Percentiles rank a stretch among this genome's conserved stretches.
Evolutionary conservation across 2,797 vertebrate species (phyloP).

Genomic region (Antrozous pallidus): DNA sequence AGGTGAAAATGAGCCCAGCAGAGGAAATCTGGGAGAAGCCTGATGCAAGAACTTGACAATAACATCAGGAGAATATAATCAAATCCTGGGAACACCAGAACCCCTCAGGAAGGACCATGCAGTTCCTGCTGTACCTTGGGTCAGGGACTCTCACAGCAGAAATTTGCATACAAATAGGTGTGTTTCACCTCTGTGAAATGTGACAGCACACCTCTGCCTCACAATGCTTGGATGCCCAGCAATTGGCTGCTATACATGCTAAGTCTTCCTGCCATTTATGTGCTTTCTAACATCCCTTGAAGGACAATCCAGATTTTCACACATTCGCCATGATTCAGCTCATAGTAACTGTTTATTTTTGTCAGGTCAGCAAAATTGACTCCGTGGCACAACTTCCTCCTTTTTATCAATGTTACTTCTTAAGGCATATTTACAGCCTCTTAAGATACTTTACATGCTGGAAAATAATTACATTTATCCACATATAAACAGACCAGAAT

Average conservation of each 20-base stretch:
- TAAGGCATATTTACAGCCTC: background rate
- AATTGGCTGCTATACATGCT: background rate
- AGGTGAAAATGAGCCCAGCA: background rate
- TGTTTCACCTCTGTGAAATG: background rate
- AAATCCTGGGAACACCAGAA: background rate
- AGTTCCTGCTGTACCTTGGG: background rate
- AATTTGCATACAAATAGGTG: background rate
- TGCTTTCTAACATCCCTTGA: background rate
- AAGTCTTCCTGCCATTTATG: background rate
- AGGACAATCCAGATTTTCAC: background rate
- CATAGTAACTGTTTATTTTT: background rate
- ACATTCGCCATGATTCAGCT: accelerated
- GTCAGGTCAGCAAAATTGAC: background rate
- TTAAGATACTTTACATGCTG: background rate
- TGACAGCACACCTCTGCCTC: background rate
- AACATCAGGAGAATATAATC: background rate
- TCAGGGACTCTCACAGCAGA: background rate
- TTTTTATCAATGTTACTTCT: background rate
- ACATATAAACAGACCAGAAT: background rate
- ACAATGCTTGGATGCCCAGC: background rate
- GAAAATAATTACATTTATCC: background rate
- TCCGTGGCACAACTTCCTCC: background rate
- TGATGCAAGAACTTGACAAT: background rate
- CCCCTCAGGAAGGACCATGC: background rate
- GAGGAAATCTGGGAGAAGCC: background rate